Conservation (phyloP, 2,888 invertebrate genomes). For the Leucophora obtusa region DNA sequence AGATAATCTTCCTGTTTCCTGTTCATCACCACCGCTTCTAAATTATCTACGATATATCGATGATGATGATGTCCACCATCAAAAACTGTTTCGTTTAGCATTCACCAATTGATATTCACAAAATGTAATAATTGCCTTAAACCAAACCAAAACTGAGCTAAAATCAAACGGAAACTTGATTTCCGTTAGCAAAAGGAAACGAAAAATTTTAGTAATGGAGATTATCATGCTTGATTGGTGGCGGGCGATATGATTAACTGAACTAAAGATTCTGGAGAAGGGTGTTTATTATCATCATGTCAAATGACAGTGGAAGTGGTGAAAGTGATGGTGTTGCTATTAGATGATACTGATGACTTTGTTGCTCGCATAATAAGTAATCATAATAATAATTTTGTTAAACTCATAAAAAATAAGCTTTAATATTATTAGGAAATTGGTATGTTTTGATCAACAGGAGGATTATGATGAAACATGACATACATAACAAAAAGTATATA, state of each 20-base stretch:
- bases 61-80: slow-evolving; percentile 27
- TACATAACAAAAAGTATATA: slow-evolving; percentile 28
- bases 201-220: slow-evolving; percentile 66
- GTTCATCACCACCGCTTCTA: not conserved
- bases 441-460: slow-evolving; percentile 56
- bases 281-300: slow-evolving; percentile 8
- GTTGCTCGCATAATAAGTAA: slow-evolving; percentile 1
- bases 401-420: slow-evolving; percentile 49
- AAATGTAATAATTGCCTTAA: slow-evolving; percentile 68
- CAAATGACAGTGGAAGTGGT: not conserved
- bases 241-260: slow-evolving; percentile 75
- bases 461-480: slow-evolving; percentile 41
- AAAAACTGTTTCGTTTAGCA: slow-evolving; percentile 20
- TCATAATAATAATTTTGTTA: slow-evolving; percentile 44
- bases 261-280: not conserved
- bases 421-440: slow-evolving; percentile 38
- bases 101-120: slow-evolving; percentile 67
- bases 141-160: slow-evolving; percentile 51
- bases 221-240: slow-evolving; percentile 76
- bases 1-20: slow-evolving; percentile 64
- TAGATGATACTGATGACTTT: slow-evolving; percentile 16
- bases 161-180: slow-evolving; percentile 63
- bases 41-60: too few species aligned
- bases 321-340: not conserved
- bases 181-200: slow-evolving; percentile 63